phyloP scores from a whole-genome alignment of 1,140 invertebrate species.

The Drosophila rufa region DNA sequence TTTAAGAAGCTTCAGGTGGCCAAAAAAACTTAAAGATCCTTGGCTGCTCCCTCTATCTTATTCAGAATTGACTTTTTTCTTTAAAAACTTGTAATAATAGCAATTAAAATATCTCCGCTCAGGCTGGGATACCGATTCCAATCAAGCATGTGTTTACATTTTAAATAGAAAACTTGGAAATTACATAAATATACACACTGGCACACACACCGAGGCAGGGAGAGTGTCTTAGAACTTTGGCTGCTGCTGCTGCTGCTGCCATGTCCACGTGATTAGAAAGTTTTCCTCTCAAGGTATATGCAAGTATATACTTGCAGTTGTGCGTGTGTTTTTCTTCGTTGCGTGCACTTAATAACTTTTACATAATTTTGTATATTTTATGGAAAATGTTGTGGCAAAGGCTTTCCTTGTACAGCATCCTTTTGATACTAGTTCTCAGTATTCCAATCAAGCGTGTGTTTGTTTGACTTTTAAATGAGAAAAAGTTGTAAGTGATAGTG shows the following conservation, averaged over 20 bases:
- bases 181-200: conserved; percentile 41
- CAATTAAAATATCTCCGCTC: conserved; percentile 71
- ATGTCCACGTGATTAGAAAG: conserved; percentile 81
- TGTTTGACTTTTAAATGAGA: conserved; percentile 21
- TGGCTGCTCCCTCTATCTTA: neutral
- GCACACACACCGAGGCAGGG: neutral
- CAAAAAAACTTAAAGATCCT: neutral
- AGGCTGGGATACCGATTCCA: conserved; percentile 54
- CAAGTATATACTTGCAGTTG: conserved; percentile 25
- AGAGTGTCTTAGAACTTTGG: conserved; percentile 57
- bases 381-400: conserved; percentile 74
- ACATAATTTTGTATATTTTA: conserved; percentile 83
- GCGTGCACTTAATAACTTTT: conserved; percentile 83
- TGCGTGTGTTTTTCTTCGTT: conserved; percentile 68
- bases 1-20: conserved; percentile 20
- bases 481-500: conserved; percentile 3
- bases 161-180: conserved; percentile 77
- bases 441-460: conserved; percentile 36
- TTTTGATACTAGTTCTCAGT: conserved; percentile 7
- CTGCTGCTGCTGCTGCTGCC: conserved; percentile 59
- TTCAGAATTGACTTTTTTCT: conserved; percentile 28
- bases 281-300: conserved; percentile 36
- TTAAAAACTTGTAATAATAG: conserved; percentile 58
- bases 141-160: conserved; percentile 81
- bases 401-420: conserved; percentile 28